Percentiles rank a stretch among this genome's conserved stretches.
phyloP scores from a whole-genome alignment of 2,888 invertebrate species.

The Drosophila pseudotalamancana region DNA sequence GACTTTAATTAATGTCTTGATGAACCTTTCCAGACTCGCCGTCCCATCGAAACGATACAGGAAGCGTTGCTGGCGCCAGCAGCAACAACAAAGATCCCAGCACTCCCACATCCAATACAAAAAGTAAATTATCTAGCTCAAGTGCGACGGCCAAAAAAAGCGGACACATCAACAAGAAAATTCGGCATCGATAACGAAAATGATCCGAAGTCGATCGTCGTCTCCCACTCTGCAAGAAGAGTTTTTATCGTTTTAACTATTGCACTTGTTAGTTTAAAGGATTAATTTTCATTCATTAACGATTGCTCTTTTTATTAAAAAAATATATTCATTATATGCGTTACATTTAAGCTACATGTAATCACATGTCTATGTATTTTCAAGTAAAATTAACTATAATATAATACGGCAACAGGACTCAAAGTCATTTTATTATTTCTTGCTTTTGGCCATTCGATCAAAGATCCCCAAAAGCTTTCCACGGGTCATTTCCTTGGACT shows the following conservation, averaged over 20 bases:
- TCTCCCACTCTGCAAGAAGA: neutral
- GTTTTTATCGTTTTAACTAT: slow-evolving; percentile 10
- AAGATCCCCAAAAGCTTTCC: slow-evolving; percentile 97
- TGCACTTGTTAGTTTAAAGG: slow-evolving; percentile 21
- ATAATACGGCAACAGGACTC: slow-evolving; percentile 28
- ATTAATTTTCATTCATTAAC: slow-evolving; percentile 17
- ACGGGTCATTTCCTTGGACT: slow-evolving; percentile 98
- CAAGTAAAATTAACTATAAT: slow-evolving; percentile 6
- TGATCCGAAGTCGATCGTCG: neutral
- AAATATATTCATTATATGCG: slow-evolving; percentile 14
- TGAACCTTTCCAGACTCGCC: slow-evolving; percentile 60
- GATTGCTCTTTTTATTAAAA: slow-evolving; percentile 28
- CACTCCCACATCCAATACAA: slow-evolving; percentile 84
- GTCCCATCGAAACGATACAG: slow-evolving; percentile 71
- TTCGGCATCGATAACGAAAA: slow-evolving; percentile 89
- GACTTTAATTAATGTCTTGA: neutral
- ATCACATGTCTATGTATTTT: slow-evolving; percentile 13
- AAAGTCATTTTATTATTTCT: slow-evolving; percentile 12
- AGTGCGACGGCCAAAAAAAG: slow-evolving; percentile 86
- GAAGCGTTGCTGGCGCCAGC: slow-evolving; percentile 35
- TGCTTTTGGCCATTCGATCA: slow-evolving; percentile 66
- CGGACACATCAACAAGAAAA: slow-evolving; percentile 92
- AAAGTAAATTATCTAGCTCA: slow-evolving; percentile 85
- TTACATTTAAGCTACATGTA: slow-evolving; percentile 22
- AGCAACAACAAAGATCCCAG: slow-evolving; percentile 75